Base-by-base conservation (phyloP, 2,888 invertebrate genomes). In the Peribatodes rhomboidaria region DNA sequence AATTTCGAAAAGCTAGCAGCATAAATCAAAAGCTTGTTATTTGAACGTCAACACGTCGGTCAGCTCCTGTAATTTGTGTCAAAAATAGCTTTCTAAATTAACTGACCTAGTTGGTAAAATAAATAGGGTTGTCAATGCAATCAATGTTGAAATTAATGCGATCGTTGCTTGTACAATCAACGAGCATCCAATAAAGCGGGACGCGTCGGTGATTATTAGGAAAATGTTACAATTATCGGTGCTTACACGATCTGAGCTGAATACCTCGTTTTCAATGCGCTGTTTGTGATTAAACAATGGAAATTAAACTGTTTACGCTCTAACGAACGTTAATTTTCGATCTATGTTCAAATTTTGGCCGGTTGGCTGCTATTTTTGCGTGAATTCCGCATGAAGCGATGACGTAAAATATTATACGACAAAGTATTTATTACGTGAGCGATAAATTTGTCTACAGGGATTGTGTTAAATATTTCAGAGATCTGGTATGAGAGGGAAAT, bases 201-300 rank as follows among this genome's bases (percentile, higher is more conserved):
- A 74, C 71, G 70, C 72, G 69, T 75, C 71, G 71, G 78, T 83
- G 82, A 87, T 89, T 81, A 88, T 89, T 85, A 85, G 83, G 80
- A 85, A 86, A 88, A 88, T 87, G 86, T 83, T 82, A 84, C 84
- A 87, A 88, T 88, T 86, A 88, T 84, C 81, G 77, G 73, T 75
- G 77, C 78, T 82, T 79, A 87, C 81, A 79, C 83, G 82, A 84
- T 85, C 86, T 84, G 81, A 80, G 79, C 79, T 77, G 82, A 87
- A 86, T 83, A 78, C 75, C 75, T 69, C 69, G 69, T 68, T 71
- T 69, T 67, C 71, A 70, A 68, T 66, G 69, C 71, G 67, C 80
- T 83, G 82, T 86, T 87, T 84, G 84, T 78, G 78, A 83, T 85
- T 83, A 87, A 88, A 90, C 87, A 86, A 85, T 86, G 83, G 78